phyloP scores from a whole-genome alignment of 2,113 vertebrate genomes.

The Platysternon megacephalum region DNA sequence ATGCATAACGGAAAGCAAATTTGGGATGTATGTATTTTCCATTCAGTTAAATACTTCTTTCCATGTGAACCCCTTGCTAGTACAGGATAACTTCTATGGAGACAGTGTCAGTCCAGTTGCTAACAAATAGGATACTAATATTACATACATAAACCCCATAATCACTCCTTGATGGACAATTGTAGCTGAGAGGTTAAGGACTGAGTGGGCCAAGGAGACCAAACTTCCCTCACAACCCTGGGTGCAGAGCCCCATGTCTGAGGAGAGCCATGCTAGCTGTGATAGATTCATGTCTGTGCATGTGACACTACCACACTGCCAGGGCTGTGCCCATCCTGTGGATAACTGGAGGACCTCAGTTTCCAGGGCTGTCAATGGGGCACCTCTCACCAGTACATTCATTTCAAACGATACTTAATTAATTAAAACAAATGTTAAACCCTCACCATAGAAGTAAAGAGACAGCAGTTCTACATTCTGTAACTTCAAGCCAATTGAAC shows the following conservation, averaged over 20 bases:
- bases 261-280: background rate
- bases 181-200: background rate
- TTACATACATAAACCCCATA: rapidly evolving
- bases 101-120: background rate
- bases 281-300: background rate
- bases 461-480: background rate
- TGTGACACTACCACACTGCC: background rate
- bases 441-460: rapidly evolving
- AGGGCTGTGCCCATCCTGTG: background rate
- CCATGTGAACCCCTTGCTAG: background rate
- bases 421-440: background rate
- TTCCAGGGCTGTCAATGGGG: background rate
- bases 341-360: background rate
- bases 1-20: background rate
- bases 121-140: background rate
- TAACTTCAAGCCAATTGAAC: background rate
- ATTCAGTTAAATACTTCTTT: background rate
- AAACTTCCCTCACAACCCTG: background rate
- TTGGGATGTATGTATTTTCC: background rate
- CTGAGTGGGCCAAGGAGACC: background rate
- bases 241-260: background rate
- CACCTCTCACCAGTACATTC: rapidly evolving
- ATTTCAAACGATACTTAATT: background rate
- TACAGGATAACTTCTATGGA: background rate
- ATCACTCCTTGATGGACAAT: background rate